phyloP scores from a whole-genome alignment of 2,113 vertebrate species.

The Calonectris borealis region DNA sequence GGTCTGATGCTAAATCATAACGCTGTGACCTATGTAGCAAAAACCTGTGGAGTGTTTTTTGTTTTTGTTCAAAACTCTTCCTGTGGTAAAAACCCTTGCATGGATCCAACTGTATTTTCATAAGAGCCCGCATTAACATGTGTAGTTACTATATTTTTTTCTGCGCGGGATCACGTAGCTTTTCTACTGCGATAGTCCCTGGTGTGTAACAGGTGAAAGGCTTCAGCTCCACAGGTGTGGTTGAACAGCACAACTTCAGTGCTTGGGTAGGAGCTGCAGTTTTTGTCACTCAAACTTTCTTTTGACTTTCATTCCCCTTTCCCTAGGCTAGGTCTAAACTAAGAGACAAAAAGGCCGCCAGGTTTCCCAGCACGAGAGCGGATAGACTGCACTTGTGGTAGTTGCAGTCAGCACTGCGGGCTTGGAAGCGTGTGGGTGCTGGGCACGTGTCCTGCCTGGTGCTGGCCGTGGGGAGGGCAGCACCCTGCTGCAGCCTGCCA shows the following conservation, averaged over 20 bases:
- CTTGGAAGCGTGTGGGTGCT: neutral
- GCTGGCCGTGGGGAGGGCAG: neutral
- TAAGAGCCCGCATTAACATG: neutral
- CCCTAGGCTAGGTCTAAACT: neutral
- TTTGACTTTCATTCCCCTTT: neutral
- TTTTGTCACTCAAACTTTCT: neutral
- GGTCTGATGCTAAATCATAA: neutral
- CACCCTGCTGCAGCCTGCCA: neutral
- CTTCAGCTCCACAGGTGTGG: neutral
- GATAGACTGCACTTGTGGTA: neutral
- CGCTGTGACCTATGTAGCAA: neutral
- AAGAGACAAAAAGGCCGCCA: neutral
- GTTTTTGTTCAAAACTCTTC: neutral
- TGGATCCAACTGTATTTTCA: neutral
- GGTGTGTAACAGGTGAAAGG: neutral
- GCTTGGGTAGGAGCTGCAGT: neutral
- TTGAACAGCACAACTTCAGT: neutral
- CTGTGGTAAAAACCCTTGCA: neutral
- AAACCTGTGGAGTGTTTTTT: neutral
- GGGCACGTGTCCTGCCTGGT: neutral
- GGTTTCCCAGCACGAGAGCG: neutral
- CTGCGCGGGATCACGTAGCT: fast-evolving
- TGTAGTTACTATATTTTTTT: neutral
- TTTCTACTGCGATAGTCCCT: fast-evolving
- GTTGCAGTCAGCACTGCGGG: neutral